Evolutionary conservation across 2,113 vertebrate genomes (phyloP), one percentile per base, ranked within the genome.

Genomic region (Uria lomvia): DNA sequence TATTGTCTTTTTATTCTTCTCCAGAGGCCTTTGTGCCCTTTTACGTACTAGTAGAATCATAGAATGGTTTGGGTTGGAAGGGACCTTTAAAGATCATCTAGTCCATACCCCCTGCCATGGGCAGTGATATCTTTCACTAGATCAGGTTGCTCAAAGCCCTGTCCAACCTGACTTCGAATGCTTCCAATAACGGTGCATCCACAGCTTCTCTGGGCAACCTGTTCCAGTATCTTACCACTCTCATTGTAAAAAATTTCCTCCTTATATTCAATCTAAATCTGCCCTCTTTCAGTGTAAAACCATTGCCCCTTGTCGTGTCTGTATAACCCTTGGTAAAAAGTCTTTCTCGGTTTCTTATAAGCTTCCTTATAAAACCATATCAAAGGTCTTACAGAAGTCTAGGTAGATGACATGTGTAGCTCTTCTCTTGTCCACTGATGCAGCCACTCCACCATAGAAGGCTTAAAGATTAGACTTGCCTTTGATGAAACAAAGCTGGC

Each of bases 51-150:
- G 29, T 73, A 67, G 72, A 62, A 42, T 56, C 21, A 23, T 2
- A 56, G 63, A 77, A 59, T 21, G 19, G 3, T 77, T 71, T 65
- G 43, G 6, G 5, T 59, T 83, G 24, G 27, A 88, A 58, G 9
- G 6, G 8, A 23, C 43, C 19, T 71, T 76, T 83, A 65, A 71
- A 45, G 34, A 26, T 18, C 13, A 40, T 9, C 34, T 45, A 71
- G 32, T 45, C 14, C 36, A 30, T 5, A 5, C 3, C 2, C 2
- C 8, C 29, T 7, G 9, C 27, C 18, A 11, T 27, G 17, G 32
- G 4, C 26, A 45, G 45, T 38, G 38, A n/a, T 23, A 40, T 22
- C 34, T 67, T 52, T 36, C 20, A 40, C 29, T 42, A 38, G 19
- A 59, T 12, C 15, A 59, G 5, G 16, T 59, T 72, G 4, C 20